Conservation (phyloP, 2,113 vertebrate species). For the Caretta caretta region DNA sequence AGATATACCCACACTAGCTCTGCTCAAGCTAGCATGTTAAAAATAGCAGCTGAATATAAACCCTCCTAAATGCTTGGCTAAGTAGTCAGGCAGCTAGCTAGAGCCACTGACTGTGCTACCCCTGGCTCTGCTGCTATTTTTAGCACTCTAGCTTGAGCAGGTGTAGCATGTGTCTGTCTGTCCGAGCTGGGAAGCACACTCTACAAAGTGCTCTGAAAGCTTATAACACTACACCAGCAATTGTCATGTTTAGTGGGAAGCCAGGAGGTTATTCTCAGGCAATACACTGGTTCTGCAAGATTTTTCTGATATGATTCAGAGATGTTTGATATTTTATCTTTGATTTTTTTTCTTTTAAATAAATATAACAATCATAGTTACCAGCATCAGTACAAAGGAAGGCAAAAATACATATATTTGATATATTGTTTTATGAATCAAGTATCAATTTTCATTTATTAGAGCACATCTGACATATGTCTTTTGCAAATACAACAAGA, state of each 20-base stretch:
- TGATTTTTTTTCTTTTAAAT: neutral
- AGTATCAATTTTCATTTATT: neutral
- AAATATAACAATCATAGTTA: neutral
- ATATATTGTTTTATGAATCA: neutral
- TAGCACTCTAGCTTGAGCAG: neutral
- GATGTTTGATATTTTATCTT: neutral
- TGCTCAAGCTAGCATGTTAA: neutral
- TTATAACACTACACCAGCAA: neutral
- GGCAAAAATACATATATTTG: neutral
- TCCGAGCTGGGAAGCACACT: neutral
- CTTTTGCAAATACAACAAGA: neutral
- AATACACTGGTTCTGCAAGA: neutral
- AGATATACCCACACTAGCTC: neutral
- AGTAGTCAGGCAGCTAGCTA: neutral
- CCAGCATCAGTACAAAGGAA: neutral
- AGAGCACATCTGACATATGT: neutral
- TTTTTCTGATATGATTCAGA: neutral
- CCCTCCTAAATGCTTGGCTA: neutral
- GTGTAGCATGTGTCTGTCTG: neutral
- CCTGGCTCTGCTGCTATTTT: neutral
- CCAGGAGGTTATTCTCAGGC: neutral
- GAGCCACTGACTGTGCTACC: neutral
- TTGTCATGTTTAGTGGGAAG: neutral
- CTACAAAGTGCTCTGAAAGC: neutral
- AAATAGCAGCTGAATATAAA: neutral